Conservation (phyloP, 2,113 vertebrate genomes). For the Perccottus glenii region DNA sequence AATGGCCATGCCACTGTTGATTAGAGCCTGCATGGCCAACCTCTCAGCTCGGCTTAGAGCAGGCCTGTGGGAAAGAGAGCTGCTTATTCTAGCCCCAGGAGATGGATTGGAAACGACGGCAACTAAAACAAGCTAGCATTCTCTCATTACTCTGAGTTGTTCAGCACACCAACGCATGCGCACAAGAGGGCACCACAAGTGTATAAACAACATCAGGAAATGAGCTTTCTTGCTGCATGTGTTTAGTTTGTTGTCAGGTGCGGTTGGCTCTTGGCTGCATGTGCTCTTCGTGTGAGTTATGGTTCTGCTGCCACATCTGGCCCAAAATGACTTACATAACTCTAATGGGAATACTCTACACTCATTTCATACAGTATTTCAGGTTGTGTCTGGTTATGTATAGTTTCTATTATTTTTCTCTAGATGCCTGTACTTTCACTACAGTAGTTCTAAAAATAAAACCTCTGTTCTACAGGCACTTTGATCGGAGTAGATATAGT, state of each 20-base stretch:
- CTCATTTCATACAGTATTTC: too few species aligned
- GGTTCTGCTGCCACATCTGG: not conserved
- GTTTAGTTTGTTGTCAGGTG: not conserved
- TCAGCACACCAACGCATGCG: conserved; percentile 36
- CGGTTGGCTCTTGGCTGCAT: not conserved
- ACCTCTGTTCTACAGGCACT: too few species aligned
- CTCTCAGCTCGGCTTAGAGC: conserved; percentile 70
- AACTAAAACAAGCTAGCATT: conserved; percentile 72
- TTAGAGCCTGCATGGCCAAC: conserved; percentile 70
- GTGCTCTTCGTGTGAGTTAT: too few species aligned
- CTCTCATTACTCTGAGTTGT: conserved; percentile 55
- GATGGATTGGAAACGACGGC: conserved; percentile 74
- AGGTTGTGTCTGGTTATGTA: too few species aligned
- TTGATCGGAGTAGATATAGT: too few species aligned
- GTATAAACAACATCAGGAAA: conserved; percentile 8
- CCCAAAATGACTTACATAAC: too few species aligned
- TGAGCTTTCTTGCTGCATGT: not conserved
- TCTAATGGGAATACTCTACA: too few species aligned
- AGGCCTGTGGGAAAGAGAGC: conserved; percentile 77
- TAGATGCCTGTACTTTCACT: too few species aligned
- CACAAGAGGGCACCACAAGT: conserved; percentile 6
- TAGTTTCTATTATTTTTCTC: too few species aligned
- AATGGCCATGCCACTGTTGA: conserved; percentile 76
- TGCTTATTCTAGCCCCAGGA: conserved; percentile 76
- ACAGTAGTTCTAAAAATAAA: too few species aligned